Evolutionary conservation across 2,888 invertebrate genomes (phyloP).

Genomic region (Apamea crenata): DNA sequence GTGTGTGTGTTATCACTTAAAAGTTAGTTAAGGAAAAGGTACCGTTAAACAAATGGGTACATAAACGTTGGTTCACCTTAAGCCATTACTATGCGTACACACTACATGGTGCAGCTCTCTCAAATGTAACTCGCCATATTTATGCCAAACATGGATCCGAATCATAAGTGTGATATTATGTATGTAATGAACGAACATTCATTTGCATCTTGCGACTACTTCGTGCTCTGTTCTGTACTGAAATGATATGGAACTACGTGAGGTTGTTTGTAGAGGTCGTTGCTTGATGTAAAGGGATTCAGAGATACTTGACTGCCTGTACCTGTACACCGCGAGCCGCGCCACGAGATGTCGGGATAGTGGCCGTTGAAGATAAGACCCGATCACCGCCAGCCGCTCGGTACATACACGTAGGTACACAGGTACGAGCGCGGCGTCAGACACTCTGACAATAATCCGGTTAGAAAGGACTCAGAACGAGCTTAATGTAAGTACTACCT

Average conservation of each 20-base stretch:
- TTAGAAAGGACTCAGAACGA: slow-evolving; percentile 35
- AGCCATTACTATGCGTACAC: slow-evolving; percentile 20
- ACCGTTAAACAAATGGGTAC: background rate
- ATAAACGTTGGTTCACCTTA: background rate
- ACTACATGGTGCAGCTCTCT: slow-evolving; percentile 21
- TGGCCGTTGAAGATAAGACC: slow-evolving; percentile 21
- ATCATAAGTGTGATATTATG: slow-evolving; percentile 51
- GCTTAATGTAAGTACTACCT: slow-evolving; percentile 28
- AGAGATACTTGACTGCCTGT: background rate
- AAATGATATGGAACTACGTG: background rate
- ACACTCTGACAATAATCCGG: slow-evolving; percentile 49
- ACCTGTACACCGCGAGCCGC: background rate
- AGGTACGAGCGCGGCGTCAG: slow-evolving; percentile 8
- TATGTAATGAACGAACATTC: slow-evolving; percentile 16
- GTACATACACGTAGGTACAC: background rate
- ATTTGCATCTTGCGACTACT: slow-evolving; percentile 40
- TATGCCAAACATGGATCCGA: slow-evolving; percentile 49
- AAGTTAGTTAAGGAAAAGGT: slow-evolving; percentile 1
- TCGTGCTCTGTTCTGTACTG: slow-evolving; percentile 7
- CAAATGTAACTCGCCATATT: slow-evolving; percentile 29
- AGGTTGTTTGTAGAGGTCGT: background rate
- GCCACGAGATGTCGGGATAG: slow-evolving; percentile 4
- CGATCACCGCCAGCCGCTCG: background rate
- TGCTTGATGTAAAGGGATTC: background rate
- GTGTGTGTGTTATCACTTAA: background rate